Evolutionary conservation across 1,140 invertebrate species (phyloP).

Genomic region (Bathynomus jamesi): DNA sequence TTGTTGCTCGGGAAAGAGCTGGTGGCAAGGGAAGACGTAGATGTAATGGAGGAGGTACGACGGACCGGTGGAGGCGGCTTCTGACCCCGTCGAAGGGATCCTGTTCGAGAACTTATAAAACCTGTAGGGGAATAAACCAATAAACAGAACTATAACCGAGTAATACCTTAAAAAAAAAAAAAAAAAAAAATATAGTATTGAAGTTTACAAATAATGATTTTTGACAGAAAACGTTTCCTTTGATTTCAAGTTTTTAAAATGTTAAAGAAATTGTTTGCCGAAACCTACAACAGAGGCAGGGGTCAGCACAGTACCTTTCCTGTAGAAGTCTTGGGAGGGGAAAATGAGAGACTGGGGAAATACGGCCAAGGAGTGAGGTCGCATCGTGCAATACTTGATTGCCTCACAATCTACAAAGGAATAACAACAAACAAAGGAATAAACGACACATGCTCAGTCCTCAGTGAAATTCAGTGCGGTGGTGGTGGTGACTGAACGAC

Average conservation of each 20-base stretch:
- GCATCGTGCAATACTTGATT: conserved; percentile 53
- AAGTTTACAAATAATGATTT: no score
- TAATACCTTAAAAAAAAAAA: neutral
- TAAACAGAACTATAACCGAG: neutral
- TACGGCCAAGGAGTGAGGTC: conserved; percentile 45
- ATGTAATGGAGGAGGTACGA: conserved; percentile 71
- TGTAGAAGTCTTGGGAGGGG: conserved; percentile 48
- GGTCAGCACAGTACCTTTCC: conserved; percentile 18
- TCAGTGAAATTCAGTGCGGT: no score
- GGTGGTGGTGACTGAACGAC: no score
- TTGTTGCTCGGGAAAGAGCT: conserved; percentile 21
- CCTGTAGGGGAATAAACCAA: conserved; percentile 35
- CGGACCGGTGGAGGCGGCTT: conserved; percentile 77
- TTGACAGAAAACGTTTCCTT: no score
- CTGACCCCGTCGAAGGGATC: conserved; percentile 51
- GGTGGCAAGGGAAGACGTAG: conserved; percentile 40
- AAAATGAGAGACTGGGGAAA: conserved; percentile 50
- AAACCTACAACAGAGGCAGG: no score
- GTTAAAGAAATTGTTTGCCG: neutral
- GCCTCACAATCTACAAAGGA: conserved; percentile 42
- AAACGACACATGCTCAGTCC: conserved; percentile 15
- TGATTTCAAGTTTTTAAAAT: no score
- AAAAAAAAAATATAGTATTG: neutral
- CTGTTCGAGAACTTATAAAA: conserved; percentile 39
- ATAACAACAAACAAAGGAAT: conserved; percentile 20